Conservation (phyloP, 2,888 invertebrate species). For the Heliconius hortense region DNA sequence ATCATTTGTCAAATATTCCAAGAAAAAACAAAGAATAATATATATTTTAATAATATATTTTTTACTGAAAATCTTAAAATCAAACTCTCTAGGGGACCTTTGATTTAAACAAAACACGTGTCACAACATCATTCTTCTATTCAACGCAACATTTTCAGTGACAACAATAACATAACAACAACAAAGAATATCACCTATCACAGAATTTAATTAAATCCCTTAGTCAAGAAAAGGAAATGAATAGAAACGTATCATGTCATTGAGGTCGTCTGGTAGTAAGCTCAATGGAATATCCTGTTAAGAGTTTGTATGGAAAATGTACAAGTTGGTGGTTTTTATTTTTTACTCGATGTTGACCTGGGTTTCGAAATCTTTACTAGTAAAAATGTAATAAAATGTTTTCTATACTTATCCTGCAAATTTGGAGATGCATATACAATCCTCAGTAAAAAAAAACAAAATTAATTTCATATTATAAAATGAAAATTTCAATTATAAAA, state of each 20-base stretch:
- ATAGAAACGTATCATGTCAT: constrained; percentile 18
- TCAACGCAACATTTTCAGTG: constrained; percentile 12
- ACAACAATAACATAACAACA: constrained; percentile 19
- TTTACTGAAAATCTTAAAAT: not conserved
- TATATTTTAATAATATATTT: too few relatives aligned
- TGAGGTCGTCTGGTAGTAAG: not conserved
- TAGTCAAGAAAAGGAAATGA: constrained; percentile 18
- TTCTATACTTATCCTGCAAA: too few relatives aligned
- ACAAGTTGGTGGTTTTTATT: not conserved
- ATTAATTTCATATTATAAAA: not conserved
- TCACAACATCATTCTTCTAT: constrained; percentile 21
- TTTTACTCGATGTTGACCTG: not conserved
- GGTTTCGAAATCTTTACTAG: not conserved
- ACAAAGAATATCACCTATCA: constrained; percentile 21
- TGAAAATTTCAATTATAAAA: constrained; percentile 5
- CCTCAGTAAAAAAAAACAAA: not conserved
- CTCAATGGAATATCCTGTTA: not conserved
- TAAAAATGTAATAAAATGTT: not conserved
- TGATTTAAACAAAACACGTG: constrained; percentile 20
- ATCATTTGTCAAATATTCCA: not conserved
- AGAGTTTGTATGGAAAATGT: not conserved
- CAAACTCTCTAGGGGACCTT: not conserved
- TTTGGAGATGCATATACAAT: too few relatives aligned
- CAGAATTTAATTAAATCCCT: constrained; percentile 36
- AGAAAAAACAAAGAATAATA: not conserved